phyloP scores from a whole-genome alignment of 2,888 invertebrate genomes.

The Amiota communis region DNA sequence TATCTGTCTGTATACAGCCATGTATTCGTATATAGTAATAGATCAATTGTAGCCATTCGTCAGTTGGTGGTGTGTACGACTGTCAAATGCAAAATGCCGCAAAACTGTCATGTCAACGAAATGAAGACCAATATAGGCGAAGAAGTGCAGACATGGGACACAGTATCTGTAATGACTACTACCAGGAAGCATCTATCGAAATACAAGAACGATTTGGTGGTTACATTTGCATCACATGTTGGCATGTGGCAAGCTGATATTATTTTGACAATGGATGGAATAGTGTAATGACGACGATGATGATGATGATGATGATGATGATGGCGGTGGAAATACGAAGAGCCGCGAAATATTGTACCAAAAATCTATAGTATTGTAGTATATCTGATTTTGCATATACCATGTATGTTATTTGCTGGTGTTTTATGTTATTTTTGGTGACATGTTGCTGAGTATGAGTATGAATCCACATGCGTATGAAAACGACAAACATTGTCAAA shows the following conservation, averaged over 20 bases:
- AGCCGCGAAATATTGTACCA: constrained; percentile 16
- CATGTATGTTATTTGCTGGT: constrained; percentile 6
- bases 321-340: background rate
- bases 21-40: constrained; percentile 7
- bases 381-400: background rate
- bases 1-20: background rate
- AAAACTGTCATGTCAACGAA: constrained; percentile 16
- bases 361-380: constrained; percentile 1
- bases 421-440: too few relatives aligned
- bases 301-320: background rate
- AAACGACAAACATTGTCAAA: constrained; percentile 54
- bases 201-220: too few relatives aligned
- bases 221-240: background rate
- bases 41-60: constrained; percentile 22
- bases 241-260: background rate
- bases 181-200: too few relatives aligned
- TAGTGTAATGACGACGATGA: background rate
- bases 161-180: too few relatives aligned
- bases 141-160: background rate
- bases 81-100: constrained; percentile 27
- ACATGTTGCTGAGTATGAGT: background rate
- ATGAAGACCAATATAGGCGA: background rate
- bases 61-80: constrained; percentile 11
- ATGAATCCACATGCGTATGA: constrained; percentile 25
- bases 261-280: background rate